A percentile compares a stretch with the other conserved stretches of the same genome.
phyloP scores from a whole-genome alignment of 2,113 vertebrate species.

The Pleuronectes platessa region DNA sequence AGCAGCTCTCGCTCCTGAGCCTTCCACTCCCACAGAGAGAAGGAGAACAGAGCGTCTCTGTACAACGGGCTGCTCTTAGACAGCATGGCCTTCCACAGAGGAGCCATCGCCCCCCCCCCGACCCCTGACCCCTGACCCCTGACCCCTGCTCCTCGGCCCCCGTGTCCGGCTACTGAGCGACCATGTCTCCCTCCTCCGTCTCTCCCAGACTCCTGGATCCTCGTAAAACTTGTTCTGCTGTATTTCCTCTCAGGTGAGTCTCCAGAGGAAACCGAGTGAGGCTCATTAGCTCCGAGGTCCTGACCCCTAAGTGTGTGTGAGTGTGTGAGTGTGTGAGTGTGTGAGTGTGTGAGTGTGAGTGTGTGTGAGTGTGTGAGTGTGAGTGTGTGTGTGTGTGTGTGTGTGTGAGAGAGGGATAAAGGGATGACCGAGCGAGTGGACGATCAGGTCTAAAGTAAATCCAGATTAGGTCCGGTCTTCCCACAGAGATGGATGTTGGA shows the following conservation, averaged over 20 bases:
- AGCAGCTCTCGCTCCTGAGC: conserved; percentile 80
- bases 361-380: background rate
- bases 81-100: conserved; percentile 84
- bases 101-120: conserved; percentile 73
- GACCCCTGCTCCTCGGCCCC: background rate
- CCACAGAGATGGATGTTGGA: conserved; percentile 8
- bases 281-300: conserved; percentile 43
- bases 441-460: conserved; percentile 36
- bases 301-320: conserved; percentile 20
- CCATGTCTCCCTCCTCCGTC: background rate
- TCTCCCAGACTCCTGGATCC: background rate
- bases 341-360: conserved; percentile 13
- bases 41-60: conserved; percentile 83
- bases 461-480: conserved; percentile 55
- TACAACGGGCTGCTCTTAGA: conserved; percentile 84
- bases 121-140: background rate
- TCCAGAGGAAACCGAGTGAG: background rate
- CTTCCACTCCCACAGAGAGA: conserved; percentile 82
- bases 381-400: background rate
- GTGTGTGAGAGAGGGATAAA: conserved; percentile 35
- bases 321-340: background rate
- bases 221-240: background rate
- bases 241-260: background rate
- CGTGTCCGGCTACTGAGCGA: background rate
- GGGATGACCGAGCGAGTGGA: background rate